These are phyloP conservation scores for Nibea albiflora DNA, from an alignment of 2,113 vertebrate genomes.

Conservation along the genomic window DNA sequence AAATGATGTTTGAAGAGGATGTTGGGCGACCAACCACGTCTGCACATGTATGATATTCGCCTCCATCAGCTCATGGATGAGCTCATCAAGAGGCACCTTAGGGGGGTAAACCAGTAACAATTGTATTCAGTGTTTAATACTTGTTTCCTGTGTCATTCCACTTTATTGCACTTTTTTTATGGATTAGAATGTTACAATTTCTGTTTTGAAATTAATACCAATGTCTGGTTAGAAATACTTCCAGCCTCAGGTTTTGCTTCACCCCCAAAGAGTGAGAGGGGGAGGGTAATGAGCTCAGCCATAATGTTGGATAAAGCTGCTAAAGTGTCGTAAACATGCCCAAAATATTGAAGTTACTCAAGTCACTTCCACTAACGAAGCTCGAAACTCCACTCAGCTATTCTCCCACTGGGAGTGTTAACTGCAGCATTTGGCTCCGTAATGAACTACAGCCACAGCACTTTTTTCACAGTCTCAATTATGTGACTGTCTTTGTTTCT, in stretches of 20 bases:
- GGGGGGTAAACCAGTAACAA: too few species aligned
- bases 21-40: too few species aligned
- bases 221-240: too few species aligned
- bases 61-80: too few species aligned
- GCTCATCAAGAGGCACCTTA: too few species aligned
- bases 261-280: not conserved
- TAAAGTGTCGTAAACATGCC: not conserved
- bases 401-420: not conserved
- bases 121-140: too few species aligned
- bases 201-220: too few species aligned
- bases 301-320: not conserved
- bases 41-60: too few species aligned
- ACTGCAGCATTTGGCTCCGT: conserved; percentile 20
- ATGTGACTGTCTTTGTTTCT: not conserved
- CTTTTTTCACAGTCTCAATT: not conserved
- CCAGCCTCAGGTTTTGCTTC: not conserved
- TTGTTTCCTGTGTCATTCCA: too few species aligned
- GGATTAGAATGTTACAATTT: too few species aligned
- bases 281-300: not conserved
- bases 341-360: not conserved
- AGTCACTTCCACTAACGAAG: not conserved
- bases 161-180: too few species aligned
- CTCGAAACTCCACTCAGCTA: not conserved
- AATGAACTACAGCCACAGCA: conserved; percentile 3
- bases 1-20: too few species aligned